Evolutionary conservation across 2,888 invertebrate species (phyloP), one percentile per base, ranked within the genome.

Genomic region (Morpho deidamia): DNA sequence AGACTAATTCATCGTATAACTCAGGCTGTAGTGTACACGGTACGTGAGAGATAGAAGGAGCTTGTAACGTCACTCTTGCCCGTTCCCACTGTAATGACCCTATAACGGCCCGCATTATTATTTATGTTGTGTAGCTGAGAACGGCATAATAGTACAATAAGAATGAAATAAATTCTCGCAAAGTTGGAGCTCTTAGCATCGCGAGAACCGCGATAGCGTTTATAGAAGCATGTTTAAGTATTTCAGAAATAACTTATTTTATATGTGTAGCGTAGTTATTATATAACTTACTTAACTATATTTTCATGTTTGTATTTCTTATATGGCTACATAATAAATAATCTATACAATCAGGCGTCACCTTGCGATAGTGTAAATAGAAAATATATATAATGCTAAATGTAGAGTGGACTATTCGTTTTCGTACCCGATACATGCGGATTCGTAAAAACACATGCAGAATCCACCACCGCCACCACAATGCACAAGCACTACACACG

Each of bases 111-210:
- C 76, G 79, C 83, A 83, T 87, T 87, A 86, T 87, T 88, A 88
- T 88, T 87, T 88, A 87, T 87, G 83, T 83, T 88, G 85, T 87
- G 83, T 83, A 81, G 82, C 82, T 82, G 86, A 78, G 83, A 84
- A 83, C 83, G 81, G 84, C 80, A 85, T 88, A 86, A 87, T 87
- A 86, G 82, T 80, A 80, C 81, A 80, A 86, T 88, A 88, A 85
- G 84, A 86, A 83, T 80, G 79, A 86, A 81, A 88, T 87, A 87
- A 86, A 85, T 87, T 83, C 78, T 75, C 80, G 64, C 77, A 80
- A 80, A 83, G 71, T 82, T 86, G 79, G 81, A 81, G 82, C 77
- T 80, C 78, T 85, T 81, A 81, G 79, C 78, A 80, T 73, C 72
- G 70, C 76, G 76, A 81, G 77, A 78, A 76, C 76, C 71, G 78